Percentiles rank a stretch among this genome's conserved stretches.
These are phyloP conservation scores for Prionailurus viverrinus DNA, from an alignment of 2,113 vertebrate species.

Conservation along the genomic window DNA sequence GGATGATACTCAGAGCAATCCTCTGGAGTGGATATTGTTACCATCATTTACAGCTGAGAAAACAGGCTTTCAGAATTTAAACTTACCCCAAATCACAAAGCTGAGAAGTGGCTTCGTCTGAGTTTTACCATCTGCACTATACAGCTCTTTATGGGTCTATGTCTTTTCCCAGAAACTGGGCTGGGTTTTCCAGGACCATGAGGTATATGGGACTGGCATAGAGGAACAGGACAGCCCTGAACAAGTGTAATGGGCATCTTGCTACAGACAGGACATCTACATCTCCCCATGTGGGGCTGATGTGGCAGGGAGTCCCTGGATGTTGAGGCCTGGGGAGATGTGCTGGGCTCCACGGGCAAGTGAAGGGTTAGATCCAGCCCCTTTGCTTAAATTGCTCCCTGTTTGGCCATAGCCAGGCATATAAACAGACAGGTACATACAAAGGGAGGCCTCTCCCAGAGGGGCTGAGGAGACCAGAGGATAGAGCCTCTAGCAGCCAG, in stretches of 20 bases:
- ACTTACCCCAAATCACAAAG: background rate
- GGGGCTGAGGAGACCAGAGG: background rate
- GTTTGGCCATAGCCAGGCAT: background rate
- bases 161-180: conserved; percentile 34
- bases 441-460: background rate
- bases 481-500: background rate
- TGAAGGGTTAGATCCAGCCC: background rate
- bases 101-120: background rate
- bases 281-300: background rate
- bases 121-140: background rate
- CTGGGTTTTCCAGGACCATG: background rate
- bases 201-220: background rate
- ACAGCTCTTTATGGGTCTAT: background rate
- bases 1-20: background rate
- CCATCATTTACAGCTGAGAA: background rate
- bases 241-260: background rate
- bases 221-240: background rate
- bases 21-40: background rate
- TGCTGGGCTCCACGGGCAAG: background rate
- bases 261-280: background rate
- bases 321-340: background rate
- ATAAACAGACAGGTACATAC: background rate
- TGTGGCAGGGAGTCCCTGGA: background rate
- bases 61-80: background rate
- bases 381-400: background rate